phyloP scores from a whole-genome alignment of 2,113 vertebrate species.

The Rhagologus leucostigma region DNA sequence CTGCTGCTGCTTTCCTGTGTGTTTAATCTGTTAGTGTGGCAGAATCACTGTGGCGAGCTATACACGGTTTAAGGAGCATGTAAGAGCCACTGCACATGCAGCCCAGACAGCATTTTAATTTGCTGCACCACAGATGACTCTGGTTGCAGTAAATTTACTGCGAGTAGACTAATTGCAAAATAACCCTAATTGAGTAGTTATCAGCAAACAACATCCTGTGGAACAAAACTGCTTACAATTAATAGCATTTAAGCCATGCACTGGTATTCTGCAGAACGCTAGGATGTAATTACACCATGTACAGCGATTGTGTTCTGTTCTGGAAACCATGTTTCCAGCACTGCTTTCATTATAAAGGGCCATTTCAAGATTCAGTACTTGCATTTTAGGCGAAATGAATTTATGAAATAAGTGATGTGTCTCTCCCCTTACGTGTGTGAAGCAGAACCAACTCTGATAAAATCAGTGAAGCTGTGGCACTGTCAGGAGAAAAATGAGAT shows the following conservation, averaged over 20 bases:
- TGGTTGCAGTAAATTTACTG: conserved; percentile 74
- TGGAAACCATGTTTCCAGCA: conserved; percentile 44
- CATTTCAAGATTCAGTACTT: background rate
- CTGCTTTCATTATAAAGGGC: conserved; percentile 22
- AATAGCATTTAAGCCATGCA: conserved; percentile 72
- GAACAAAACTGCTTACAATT: conserved; percentile 77
- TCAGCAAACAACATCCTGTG: conserved; percentile 75
- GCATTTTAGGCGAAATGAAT: background rate
- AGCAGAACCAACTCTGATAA: background rate
- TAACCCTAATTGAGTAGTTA: conserved; percentile 80
- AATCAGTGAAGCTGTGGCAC: background rate
- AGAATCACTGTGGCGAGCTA: background rate
- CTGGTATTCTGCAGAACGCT: conserved; percentile 64
- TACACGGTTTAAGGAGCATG: conserved; percentile 23
- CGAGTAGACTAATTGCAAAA: conserved; percentile 82
- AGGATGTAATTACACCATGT: conserved; percentile 69
- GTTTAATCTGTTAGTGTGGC: background rate
- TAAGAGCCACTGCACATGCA: conserved; percentile 32
- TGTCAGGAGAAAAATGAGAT: background rate
- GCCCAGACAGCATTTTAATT: conserved; percentile 56
- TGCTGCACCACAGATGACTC: conserved; percentile 61
- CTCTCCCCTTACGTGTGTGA: background rate
- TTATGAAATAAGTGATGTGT: background rate
- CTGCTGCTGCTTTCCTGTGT: background rate
- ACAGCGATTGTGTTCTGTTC: conserved; percentile 50